Evolutionary conservation across 1,140 invertebrate genomes (phyloP).

Genomic region (Temnothorax longispinosus): DNA sequence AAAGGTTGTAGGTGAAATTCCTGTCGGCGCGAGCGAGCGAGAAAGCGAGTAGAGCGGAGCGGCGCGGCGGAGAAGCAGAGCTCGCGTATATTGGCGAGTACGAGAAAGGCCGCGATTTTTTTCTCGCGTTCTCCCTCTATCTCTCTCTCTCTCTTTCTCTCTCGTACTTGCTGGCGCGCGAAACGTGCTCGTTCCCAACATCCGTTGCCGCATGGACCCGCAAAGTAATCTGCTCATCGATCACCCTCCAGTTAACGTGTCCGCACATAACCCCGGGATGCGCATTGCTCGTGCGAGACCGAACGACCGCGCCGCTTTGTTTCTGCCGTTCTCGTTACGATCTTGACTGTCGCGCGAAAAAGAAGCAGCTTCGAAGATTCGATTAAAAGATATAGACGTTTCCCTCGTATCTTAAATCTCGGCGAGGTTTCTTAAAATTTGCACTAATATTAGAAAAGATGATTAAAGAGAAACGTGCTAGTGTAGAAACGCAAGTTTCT

Average conservation of each 20-base stretch:
- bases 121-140: not conserved
- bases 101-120: conserved; percentile 52
- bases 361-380: conserved; percentile 17
- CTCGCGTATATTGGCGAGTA: conserved; percentile 44
- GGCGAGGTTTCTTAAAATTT: not conserved
- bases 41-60: conserved; percentile 19
- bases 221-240: conserved; percentile 67
- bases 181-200: conserved; percentile 55
- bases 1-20: conserved; percentile 75
- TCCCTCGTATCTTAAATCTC: not conserved
- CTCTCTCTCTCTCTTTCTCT: not conserved
- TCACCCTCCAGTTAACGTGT: conserved; percentile 70
- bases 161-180: not conserved
- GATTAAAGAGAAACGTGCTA: not conserved
- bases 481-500: not conserved
- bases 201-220: conserved; percentile 60
- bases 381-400: not conserved
- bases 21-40: conserved; percentile 49
- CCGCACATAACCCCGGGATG: conserved; percentile 55
- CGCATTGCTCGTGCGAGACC: conserved; percentile 35
- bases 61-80: conserved; percentile 30
- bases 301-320: conserved; percentile 43
- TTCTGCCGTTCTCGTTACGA: conserved; percentile 34
- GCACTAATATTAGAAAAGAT: not conserved
- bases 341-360: conserved; percentile 39